Base-by-base conservation (phyloP, 2,797 vertebrate species). In the Anisognathus igniventris region DNA sequence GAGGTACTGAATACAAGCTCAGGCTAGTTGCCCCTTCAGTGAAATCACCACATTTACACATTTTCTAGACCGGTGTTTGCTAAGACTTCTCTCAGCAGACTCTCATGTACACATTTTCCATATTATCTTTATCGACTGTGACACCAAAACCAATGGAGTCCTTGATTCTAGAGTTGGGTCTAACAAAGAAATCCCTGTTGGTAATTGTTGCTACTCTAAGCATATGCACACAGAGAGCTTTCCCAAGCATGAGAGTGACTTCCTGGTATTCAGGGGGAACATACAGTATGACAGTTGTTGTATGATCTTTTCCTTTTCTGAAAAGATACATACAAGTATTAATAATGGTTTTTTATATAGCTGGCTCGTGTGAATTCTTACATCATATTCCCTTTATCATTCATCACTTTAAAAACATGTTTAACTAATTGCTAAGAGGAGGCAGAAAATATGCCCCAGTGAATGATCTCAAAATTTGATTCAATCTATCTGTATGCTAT, bases 41-140 rank as follows among this genome's bases (percentile, higher is more conserved):
- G 61, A 67, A 80, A n/a, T 56, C 35, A 71, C 30, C 30, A 74
- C 56, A 68, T 86, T 88, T 83, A 51, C 54, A 71, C 62, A 44
- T 94, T 93, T 83, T 86, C 76, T 95, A 80, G 94, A 51, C 82
- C 31, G 28, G 12, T 81, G 12, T 77, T 92, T 88, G 54, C 42
- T 88, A 54, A 74, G 45, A 21, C 57, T 60, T 65, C 76, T 80
- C 73, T 89, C 51, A 70, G 28, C 40, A 53, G 68, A 60, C 45
- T 91, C 22, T 86, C 53, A 30, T 5, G 5, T 56, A 39, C 13
- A 23, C 37, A 4, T 79, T 88, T 80, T 70, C 78, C 15, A 1
- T 60, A 22, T 74, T 83, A 30, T n/a, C 58, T 7, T 1, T 78
- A 77, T 65, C 0, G 0, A 47, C 45, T 78, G 14, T 65, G 85